Percentiles rank a stretch among this genome's conserved stretches.
phyloP scores from a whole-genome alignment of 2,888 invertebrate genomes.

The Cheiracanthium punctorium region DNA sequence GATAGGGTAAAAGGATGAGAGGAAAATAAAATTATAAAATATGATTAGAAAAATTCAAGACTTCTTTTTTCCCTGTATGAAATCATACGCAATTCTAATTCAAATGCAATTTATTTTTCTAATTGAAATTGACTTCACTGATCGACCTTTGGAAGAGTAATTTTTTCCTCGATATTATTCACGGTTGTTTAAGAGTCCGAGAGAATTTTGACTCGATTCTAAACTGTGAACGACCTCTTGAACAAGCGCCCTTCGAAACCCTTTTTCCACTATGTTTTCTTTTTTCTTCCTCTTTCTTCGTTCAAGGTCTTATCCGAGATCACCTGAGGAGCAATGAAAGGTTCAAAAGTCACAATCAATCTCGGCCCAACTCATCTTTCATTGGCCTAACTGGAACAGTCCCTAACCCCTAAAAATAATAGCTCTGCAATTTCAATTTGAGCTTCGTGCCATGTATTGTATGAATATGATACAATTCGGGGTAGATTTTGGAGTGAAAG shows the following conservation, averaged over 20 bases:
- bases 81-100: too few species aligned
- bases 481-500: too few species aligned
- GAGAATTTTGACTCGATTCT: not conserved
- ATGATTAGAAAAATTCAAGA: too few species aligned
- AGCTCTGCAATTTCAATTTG: conserved; percentile 39
- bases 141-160: not conserved
- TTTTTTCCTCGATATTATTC: not conserved
- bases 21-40: too few species aligned
- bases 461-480: too few species aligned
- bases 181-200: not conserved
- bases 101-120: too few species aligned
- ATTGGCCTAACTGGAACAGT: conserved; percentile 33
- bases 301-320: conserved; percentile 28
- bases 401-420: conserved; percentile 23
- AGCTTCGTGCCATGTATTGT: not conserved
- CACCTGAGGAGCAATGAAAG: conserved; percentile 12
- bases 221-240: conserved; percentile 15
- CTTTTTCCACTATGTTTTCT: not conserved
- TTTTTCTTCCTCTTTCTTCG: not conserved
- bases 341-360: conserved; percentile 55
- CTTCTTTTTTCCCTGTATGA: too few species aligned
- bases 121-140: too few species aligned
- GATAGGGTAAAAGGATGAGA: too few species aligned
- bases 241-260: conserved; percentile 23
- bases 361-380: conserved; percentile 40